Conservation (phyloP, 1,140 invertebrate genomes). For the Leptopilina boulardi region DNA sequence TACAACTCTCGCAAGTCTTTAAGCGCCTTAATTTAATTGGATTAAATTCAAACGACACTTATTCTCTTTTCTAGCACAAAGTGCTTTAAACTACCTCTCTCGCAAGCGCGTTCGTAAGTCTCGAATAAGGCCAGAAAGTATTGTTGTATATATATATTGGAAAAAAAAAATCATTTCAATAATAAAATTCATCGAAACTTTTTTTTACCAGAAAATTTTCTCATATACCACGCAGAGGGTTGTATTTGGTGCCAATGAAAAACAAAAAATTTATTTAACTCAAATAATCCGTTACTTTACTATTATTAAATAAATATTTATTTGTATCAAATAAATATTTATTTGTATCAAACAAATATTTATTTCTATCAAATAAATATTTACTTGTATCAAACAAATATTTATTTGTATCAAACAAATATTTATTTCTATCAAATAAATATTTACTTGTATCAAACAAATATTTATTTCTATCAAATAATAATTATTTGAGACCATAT, state of each 20-base stretch:
- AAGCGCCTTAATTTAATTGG: slow-evolving; percentile 30
- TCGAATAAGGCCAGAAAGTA: neutral
- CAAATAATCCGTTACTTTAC: no score
- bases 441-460: no score
- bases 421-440: no score
- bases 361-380: no score
- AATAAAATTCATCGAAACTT: neutral
- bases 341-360: no score
- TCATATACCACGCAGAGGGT: neutral
- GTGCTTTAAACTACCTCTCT: slow-evolving; percentile 17
- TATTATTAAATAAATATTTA: no score
- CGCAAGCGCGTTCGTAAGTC: neutral
- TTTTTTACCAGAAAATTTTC: neutral
- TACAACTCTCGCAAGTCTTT: slow-evolving; percentile 10
- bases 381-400: no score
- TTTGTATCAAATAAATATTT: no score
- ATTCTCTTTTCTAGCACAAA: slow-evolving; percentile 9
- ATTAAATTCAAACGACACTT: slow-evolving; percentile 16
- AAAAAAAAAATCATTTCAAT: neutral
- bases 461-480: no score
- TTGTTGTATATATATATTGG: neutral
- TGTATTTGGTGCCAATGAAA: neutral
- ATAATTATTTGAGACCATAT: no score
- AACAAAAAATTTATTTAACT: no score
- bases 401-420: no score